Evolutionary conservation across 2,888 invertebrate genomes (phyloP).

Genomic region (Acanthacorydalis orientalis): DNA sequence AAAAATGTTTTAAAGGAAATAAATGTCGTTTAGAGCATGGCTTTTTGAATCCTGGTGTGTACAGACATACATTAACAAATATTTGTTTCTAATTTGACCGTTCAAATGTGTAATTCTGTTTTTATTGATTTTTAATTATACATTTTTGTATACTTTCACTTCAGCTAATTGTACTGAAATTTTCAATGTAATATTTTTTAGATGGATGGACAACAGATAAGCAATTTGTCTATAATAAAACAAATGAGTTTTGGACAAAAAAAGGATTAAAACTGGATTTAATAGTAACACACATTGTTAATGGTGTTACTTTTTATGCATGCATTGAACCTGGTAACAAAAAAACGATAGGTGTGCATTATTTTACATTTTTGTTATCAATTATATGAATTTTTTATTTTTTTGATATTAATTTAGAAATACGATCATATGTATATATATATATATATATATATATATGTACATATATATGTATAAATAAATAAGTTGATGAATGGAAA

Average conservation of each 20-base stretch:
- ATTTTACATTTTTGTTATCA: too few species aligned
- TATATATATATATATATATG: too few species aligned
- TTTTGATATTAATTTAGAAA: too few species aligned
- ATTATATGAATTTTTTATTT: too few species aligned
- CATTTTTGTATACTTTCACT: too few species aligned
- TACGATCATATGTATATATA: too few species aligned
- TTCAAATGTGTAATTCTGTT: neutral
- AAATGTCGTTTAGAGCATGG: conserved; percentile 1
- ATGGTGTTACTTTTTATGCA: conserved; percentile 1
- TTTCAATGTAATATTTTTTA: neutral
- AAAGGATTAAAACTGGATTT: neutral
- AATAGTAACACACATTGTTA: neutral
- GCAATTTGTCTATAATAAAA: neutral
- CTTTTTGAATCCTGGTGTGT: neutral
- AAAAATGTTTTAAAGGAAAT: conserved; percentile 3
- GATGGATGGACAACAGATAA: conserved; percentile 4
- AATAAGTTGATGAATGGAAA: too few species aligned
- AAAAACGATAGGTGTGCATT: neutral
- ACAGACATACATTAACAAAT: too few species aligned
- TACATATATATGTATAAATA: too few species aligned
- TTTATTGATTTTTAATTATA: neutral
- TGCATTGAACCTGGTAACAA: neutral
- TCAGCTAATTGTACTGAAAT: neutral
- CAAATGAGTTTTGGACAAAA: neutral
- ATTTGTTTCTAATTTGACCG: neutral